Conservation (phyloP, 2,888 invertebrate species). For the Anorthoa munda region DNA sequence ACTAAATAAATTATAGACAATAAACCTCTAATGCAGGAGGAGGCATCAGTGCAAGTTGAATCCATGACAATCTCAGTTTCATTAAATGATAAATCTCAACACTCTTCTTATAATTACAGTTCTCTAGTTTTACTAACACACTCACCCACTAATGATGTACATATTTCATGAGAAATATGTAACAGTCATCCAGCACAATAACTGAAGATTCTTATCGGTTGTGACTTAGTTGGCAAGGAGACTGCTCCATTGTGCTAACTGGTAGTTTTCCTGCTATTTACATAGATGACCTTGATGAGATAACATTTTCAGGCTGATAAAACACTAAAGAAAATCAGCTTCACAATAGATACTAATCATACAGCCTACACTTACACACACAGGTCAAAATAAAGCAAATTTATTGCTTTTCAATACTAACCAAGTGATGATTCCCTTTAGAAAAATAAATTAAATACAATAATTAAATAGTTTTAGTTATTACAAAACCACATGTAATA, state of each 20-base stretch:
- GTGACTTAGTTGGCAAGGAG: slow-evolving; percentile 25
- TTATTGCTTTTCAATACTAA: slow-evolving; percentile 16
- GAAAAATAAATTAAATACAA: slow-evolving; percentile 28
- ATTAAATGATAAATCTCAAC: background rate
- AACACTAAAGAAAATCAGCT: slow-evolving; percentile 48
- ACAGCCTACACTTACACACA: slow-evolving; percentile 7
- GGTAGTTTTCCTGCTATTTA: slow-evolving; percentile 51
- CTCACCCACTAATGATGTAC: slow-evolving; percentile 22
- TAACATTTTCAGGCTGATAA: slow-evolving; percentile 44
- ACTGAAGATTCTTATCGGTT: slow-evolving; percentile 44
- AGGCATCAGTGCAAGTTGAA: background rate
- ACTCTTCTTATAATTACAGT: background rate
- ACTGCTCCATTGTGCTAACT: slow-evolving; percentile 42
- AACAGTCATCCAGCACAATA: slow-evolving; percentile 34
- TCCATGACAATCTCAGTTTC: background rate
- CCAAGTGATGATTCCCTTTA: slow-evolving; percentile 15
- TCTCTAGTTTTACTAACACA: slow-evolving; percentile 20
- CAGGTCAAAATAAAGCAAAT: slow-evolving; percentile 31
- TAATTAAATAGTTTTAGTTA: slow-evolving; percentile 46
- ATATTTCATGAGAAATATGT: slow-evolving; percentile 36
- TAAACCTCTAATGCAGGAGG: background rate
- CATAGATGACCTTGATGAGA: slow-evolving; percentile 55
- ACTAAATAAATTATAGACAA: background rate
- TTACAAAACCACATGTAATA: slow-evolving; percentile 54
- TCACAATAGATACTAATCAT: slow-evolving; percentile 32